These are phyloP conservation scores for Podilymbus podiceps DNA, from an alignment of 2,113 vertebrate genomes.

Conservation along the genomic window DNA sequence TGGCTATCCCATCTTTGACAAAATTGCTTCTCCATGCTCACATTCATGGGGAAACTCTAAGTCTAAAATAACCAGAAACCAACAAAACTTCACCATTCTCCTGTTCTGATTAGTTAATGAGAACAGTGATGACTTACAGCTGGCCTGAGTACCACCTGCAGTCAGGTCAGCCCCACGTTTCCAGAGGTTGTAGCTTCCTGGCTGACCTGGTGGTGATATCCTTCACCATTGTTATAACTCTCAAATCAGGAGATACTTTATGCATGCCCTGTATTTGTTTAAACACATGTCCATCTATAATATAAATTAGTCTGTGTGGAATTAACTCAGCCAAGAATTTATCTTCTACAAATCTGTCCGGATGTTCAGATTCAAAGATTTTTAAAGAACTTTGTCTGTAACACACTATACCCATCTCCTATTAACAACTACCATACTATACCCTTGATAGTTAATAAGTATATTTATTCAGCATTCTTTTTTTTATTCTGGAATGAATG, in stretches of 20 bases:
- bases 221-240: not conserved
- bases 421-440: constrained; percentile 10
- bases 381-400: constrained; percentile 31
- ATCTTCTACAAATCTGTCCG: constrained; percentile 26
- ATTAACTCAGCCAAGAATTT: constrained; percentile 37
- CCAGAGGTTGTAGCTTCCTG: not conserved
- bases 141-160: constrained; percentile 12
- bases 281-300: not conserved
- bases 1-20: not conserved
- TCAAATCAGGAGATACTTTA: not conserved
- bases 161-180: not conserved
- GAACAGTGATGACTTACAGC: constrained; percentile 1
- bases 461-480: constrained; percentile 31
- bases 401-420: not conserved
- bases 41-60: not conserved
- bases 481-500: constrained; percentile 24
- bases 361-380: constrained; percentile 45
- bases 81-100: not conserved
- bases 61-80: not conserved
- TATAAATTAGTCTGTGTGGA: not conserved
- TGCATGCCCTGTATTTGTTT: not conserved
- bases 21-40: not conserved
- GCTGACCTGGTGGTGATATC: not conserved
- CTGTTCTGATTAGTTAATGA: not conserved
- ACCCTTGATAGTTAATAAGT: not conserved